A percentile compares a stretch with the other conserved stretches of the same genome.
These are phyloP conservation scores for Fundulus diaphanus DNA, from an alignment of 2,797 vertebrate genomes.

Conservation along the genomic window DNA sequence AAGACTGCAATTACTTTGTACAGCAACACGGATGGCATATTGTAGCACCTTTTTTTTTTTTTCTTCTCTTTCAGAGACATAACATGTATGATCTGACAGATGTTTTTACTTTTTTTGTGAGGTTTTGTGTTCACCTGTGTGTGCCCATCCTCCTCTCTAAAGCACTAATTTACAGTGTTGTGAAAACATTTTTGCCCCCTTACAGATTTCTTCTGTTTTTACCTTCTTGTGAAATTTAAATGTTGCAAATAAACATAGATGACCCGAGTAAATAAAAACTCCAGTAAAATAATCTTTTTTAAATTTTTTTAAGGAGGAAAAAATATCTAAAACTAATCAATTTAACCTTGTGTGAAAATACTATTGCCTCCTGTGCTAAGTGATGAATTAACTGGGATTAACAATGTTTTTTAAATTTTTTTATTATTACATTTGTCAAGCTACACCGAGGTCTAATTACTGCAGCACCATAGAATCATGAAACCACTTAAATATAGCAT, in stretches of 20 bases:
- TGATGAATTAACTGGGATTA: too few species aligned
- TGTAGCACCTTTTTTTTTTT: conserved; percentile 86
- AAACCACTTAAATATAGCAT: too few species aligned
- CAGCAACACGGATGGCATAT: conserved; percentile 73
- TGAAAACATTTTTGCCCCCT: background rate
- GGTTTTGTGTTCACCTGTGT: conserved; percentile 69
- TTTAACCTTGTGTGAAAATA: too few species aligned
- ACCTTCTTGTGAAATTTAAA: background rate
- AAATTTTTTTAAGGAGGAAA: too few species aligned
- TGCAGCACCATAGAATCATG: too few species aligned
- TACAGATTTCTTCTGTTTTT: background rate
- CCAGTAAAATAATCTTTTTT: too few species aligned
- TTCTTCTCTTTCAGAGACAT: conserved; percentile 75
- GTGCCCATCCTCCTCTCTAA: conserved; percentile 47
- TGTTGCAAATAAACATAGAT: background rate
- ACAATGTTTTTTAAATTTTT: too few species aligned
- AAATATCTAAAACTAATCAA: too few species aligned
- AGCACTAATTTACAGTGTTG: conserved; percentile 35
- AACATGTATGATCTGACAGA: conserved; percentile 68
- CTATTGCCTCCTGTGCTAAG: too few species aligned
- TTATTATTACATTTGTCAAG: too few species aligned
- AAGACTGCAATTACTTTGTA: conserved; percentile 78
- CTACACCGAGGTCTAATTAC: too few species aligned
- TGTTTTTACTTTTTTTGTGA: conserved; percentile 45
- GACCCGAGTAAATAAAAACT: background rate